Evolutionary conservation across 2,113 vertebrate species (phyloP), one percentile per base, ranked within the genome.

Genomic region (Malurus elegans): DNA sequence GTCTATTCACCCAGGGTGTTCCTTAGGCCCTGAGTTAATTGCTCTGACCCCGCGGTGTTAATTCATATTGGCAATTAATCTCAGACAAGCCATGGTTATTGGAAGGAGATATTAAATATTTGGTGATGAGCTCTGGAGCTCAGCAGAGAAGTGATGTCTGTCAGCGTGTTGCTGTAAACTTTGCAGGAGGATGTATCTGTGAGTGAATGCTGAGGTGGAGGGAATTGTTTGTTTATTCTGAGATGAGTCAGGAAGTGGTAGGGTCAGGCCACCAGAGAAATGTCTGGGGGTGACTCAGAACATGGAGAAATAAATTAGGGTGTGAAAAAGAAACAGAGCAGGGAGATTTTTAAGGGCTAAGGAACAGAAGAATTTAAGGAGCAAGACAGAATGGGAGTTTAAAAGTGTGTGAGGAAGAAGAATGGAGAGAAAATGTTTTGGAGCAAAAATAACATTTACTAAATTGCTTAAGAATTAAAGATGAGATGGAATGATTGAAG

Each of bases 1-100:
- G 8, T 11, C 0, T 4, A 8, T 23, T 31, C 42, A 44, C 28
- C 15, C 28, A 31, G 14, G 2, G 9, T 4, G 0, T 12, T 44
- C 74, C 60, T 65, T 5, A 15, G 15, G 45, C 11, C 12, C 40
- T 18, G 10, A 65, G 57, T 40, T 31, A 23, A 57, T 75, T 84
- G 28, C 44, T 81, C 34, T 79, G 65, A 18, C 47, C 10, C 19
- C n/a, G 4, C 25, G 38, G 38, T 24, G 19, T 50, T 71, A 58
- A 76, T 73, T 88, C 11, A 2, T 2, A 1, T 12, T 20, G 53
- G 34, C 56, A 65, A 32, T 36, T 14, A 18, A 54, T 29, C 29
- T 79, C 29, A 11, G 32, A 10, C 28, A 18, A 58, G 38, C 1
- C 2, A 18, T 18, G 14, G 23, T 16, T 62, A 32, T 14, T 48